A percentile compares a stretch with the other conserved stretches of the same genome.
These are phyloP conservation scores for Lepisosteus oculatus DNA, from an alignment of 2,113 vertebrate species.

Conservation along the genomic window DNA sequence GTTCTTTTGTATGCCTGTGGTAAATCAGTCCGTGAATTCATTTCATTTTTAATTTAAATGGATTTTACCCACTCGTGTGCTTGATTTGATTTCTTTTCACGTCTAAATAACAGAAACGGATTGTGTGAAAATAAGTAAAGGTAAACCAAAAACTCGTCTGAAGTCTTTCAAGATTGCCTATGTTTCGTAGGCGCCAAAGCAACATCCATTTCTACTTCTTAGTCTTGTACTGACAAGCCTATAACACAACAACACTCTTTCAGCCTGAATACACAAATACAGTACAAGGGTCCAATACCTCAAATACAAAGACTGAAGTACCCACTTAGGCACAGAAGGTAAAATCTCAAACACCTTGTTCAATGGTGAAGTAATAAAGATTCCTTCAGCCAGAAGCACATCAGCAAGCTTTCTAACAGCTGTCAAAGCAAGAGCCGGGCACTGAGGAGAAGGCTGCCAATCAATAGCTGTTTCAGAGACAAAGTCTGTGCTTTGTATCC, in stretches of 20 bases:
- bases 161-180: background rate
- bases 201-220: constrained; percentile 35
- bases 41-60: no score
- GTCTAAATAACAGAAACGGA: no score
- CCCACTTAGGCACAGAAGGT: constrained; percentile 28
- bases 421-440: background rate
- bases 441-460: constrained; percentile 3
- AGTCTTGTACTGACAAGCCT: constrained; percentile 43
- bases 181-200: background rate
- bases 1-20: no score
- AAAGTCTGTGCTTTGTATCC: constrained; percentile 9
- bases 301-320: constrained; percentile 22
- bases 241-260: constrained; percentile 37
- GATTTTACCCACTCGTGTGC: no score
- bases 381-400: background rate
- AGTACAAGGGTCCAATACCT: constrained; percentile 30
- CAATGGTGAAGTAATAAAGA: constrained; percentile 28
- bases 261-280: constrained; percentile 44
- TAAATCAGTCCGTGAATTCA: no score
- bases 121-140: no score
- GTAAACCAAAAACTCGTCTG: no score
- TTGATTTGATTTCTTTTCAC: no score
- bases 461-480: constrained; percentile 17
- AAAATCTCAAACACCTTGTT: constrained; percentile 40
- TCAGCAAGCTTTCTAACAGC: constrained; percentile 4